Evolutionary conservation across 2,113 vertebrate species (phyloP).

Genomic region (Myodes glareolus): DNA sequence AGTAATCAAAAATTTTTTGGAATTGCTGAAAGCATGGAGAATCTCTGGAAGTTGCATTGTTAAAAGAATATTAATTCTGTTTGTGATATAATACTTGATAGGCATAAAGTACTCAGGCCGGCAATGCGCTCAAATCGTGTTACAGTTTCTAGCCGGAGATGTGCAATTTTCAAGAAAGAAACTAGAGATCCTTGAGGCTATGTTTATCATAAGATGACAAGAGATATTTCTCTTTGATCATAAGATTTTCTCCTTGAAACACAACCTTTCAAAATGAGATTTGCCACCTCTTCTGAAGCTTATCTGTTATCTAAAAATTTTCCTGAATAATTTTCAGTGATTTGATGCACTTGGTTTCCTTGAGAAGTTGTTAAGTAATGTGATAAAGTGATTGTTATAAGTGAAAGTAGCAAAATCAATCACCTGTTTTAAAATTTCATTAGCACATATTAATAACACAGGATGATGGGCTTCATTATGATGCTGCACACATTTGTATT

Average conservation of each 20-base stretch:
- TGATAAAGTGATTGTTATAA: neutral
- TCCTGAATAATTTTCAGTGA: neutral
- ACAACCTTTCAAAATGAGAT: neutral
- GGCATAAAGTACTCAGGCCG: neutral
- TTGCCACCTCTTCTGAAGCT: neutral
- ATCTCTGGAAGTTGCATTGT: neutral
- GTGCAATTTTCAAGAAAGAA: conserved; percentile 1
- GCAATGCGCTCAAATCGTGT: neutral
- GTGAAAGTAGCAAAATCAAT: neutral
- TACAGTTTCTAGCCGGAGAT: neutral
- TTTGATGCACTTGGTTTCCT: neutral
- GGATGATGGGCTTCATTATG: neutral
- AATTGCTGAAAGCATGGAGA: neutral
- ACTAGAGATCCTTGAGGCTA: neutral
- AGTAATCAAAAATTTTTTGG: neutral
- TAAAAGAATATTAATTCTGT: conserved; percentile 32
- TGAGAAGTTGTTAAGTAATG: conserved; percentile 2
- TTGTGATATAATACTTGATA: neutral
- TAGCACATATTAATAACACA: neutral
- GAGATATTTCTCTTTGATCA: neutral
- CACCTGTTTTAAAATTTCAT: neutral
- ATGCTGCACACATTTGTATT: neutral
- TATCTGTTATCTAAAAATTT: neutral
- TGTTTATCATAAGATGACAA: neutral
- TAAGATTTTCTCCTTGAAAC: neutral